These are phyloP conservation scores for Onychostoma macrolepis DNA, from an alignment of 2,113 vertebrate species.

Conservation along the genomic window DNA sequence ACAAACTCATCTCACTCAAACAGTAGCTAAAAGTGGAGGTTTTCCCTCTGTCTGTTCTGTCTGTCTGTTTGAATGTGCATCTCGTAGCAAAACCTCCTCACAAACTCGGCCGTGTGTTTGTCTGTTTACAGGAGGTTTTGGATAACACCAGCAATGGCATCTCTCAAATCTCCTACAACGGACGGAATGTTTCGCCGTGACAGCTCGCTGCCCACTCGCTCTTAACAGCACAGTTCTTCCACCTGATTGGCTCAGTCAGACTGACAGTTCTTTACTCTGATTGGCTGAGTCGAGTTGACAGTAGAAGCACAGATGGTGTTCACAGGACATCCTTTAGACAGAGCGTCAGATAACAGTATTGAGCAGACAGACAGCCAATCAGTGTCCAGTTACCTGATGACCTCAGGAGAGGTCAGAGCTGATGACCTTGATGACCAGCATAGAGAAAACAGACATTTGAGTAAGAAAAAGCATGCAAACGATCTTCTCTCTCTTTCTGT, in stretches of 20 bases:
- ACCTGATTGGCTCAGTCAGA: neutral
- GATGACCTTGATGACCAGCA: constrained; percentile 1
- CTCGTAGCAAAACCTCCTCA: neutral
- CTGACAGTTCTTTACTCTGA: constrained; percentile 24
- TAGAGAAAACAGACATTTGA: constrained; percentile 46
- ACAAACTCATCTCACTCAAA: neutral
- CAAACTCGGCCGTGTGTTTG: neutral
- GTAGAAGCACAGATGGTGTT: neutral
- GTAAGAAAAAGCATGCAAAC: constrained; percentile 70
- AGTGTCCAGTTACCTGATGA: constrained; percentile 42
- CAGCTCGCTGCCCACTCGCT: neutral
- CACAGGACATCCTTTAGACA: neutral
- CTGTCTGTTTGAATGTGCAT: neutral
- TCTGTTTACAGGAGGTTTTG: constrained; percentile 84
- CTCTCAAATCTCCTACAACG: constrained; percentile 90
- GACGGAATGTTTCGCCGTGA: constrained; percentile 76
- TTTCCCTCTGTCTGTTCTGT: neutral
- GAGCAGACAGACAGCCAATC: constrained; percentile 41
- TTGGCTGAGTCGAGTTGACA: constrained; percentile 18
- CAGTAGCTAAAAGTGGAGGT: neutral
- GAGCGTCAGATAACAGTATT: constrained; percentile 37
- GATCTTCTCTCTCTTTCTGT: constrained; percentile 41
- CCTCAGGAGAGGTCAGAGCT: constrained; percentile 39
- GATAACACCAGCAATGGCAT: constrained; percentile 93
- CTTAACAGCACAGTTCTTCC: neutral